Evolutionary conservation across 2,888 invertebrate species (phyloP), one percentile per base, ranked within the genome.

Genomic region (Sicus ferrugineus): DNA sequence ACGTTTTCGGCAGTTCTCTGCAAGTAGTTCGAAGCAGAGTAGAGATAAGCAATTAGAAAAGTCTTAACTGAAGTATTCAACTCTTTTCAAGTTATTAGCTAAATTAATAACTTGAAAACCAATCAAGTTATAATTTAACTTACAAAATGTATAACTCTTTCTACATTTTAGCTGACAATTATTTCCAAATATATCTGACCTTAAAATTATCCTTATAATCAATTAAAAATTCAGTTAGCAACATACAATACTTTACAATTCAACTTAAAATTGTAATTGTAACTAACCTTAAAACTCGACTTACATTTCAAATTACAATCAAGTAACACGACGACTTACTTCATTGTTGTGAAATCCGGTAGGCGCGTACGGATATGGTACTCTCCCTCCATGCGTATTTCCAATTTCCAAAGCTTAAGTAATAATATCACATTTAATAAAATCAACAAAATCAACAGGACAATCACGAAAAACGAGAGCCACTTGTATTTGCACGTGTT

Each of bases 341-440:
- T 84, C 71, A 84, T 74, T 67, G 79, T 75, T 52, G 81, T 78
- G 73, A 83, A 76, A 75, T 74, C 84, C 68, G 85, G 83, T 73
- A 83, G 74, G 30, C 80, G 82, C 3, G 79, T 75, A 63, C 83
- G 83, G 73, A 75, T 78, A 66, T 71, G 79, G 75, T 81, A 77
- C 77, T 83, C 83, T 71, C 77, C 78, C 65, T 84, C 84, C 72
- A 83, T 83, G 74, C 81, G 84, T 72, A 89, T 88, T 82, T 93
- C 92, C 73, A 92, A 84, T 75, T 89, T 88, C 91, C 93, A 92
- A 75, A 96, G 88, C 86, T 93, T 91, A 86, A 93, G 92, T 88
- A 94, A 94, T 71, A 96, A 89, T 83, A 93, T 87, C 74, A 92
- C 92, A 87, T 93, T 93, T 78, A 94, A 85, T 77, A 93, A 86